phyloP scores from a whole-genome alignment of 2,888 invertebrate species.

The Drosophila suboccidentalis region DNA sequence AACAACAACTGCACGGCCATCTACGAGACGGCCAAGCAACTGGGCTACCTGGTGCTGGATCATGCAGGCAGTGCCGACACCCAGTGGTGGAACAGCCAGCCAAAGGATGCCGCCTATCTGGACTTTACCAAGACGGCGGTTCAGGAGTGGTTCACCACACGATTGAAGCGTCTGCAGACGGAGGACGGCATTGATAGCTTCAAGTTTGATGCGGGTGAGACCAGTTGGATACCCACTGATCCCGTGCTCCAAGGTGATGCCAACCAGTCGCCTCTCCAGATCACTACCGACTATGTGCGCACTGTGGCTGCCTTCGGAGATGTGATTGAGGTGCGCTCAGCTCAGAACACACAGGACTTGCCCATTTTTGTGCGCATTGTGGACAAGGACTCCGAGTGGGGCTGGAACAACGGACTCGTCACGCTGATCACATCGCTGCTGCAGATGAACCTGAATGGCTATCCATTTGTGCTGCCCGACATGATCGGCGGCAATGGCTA shows the following conservation, averaged over 20 bases:
- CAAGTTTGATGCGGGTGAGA: slow-evolving; percentile 93
- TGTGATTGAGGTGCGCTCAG: slow-evolving; percentile 89
- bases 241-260: slow-evolving; percentile 87
- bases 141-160: slow-evolving; percentile 86
- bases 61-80: slow-evolving; percentile 84
- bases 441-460: slow-evolving; percentile 85
- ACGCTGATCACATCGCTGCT: slow-evolving; percentile 88
- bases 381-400: slow-evolving; percentile 90
- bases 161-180: slow-evolving; percentile 87
- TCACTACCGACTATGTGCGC: slow-evolving; percentile 87
- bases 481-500: slow-evolving; percentile 91
- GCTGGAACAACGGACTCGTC: slow-evolving; percentile 88
- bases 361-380: slow-evolving; percentile 91
- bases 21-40: slow-evolving; percentile 87
- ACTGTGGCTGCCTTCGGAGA: slow-evolving; percentile 87
- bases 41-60: slow-evolving; percentile 86
- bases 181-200: slow-evolving; percentile 90
- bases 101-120: slow-evolving; percentile 87
- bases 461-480: slow-evolving; percentile 91
- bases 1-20: slow-evolving; percentile 90
- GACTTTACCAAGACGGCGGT: slow-evolving; percentile 90
- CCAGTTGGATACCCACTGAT: slow-evolving; percentile 88
- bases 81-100: slow-evolving; percentile 86
- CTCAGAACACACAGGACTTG: slow-evolving; percentile 88
- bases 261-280: slow-evolving; percentile 85